These are phyloP conservation scores for Standfussiana lucernea DNA, from an alignment of 2,888 invertebrate species.

Conservation along the genomic window DNA sequence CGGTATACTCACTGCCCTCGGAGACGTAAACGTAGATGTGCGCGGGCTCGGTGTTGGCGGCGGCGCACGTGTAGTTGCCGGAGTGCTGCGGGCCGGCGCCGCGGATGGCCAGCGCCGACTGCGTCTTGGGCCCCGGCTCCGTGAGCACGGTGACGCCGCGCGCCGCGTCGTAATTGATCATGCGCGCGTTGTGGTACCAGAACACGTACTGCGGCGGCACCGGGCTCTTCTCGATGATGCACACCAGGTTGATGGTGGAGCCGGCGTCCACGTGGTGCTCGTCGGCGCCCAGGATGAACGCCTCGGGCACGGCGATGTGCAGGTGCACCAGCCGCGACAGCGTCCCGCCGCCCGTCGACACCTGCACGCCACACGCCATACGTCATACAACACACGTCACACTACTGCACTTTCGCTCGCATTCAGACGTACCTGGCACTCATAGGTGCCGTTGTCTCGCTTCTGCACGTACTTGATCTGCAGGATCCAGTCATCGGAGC, in stretches of 20 bases:
- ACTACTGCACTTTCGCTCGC: not conserved
- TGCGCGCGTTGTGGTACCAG: conserved; percentile 98
- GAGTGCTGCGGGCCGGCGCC: conserved; percentile 96
- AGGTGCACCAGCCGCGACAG: conserved; percentile 97
- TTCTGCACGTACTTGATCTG: conserved; percentile 98
- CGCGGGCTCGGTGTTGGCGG: conserved; percentile 97
- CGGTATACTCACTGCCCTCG: conserved; percentile 92
- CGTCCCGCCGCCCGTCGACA: conserved; percentile 95
- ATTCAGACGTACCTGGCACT: conserved; percentile 94
- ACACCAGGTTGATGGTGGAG: conserved; percentile 96
- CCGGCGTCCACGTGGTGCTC: conserved; percentile 97
- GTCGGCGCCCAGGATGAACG: conserved; percentile 96
- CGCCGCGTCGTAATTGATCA: conserved; percentile 97
- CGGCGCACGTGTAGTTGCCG: conserved; percentile 97
- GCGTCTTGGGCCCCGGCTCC: conserved; percentile 95
- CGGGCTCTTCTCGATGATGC: conserved; percentile 98
- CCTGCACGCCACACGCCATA: conserved; percentile 87
- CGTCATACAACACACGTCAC: not conserved
- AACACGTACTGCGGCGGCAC: conserved; percentile 98
- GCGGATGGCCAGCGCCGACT: conserved; percentile 95
- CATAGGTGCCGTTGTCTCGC: conserved; percentile 98
- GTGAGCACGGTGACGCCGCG: conserved; percentile 96
- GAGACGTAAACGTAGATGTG: conserved; percentile 97
- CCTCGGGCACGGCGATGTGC: conserved; percentile 97
- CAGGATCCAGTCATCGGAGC: conserved; percentile 97